These are phyloP conservation scores for Meriones psammophilus DNA, from an alignment of 2,797 vertebrate species.

Conservation along the genomic window DNA sequence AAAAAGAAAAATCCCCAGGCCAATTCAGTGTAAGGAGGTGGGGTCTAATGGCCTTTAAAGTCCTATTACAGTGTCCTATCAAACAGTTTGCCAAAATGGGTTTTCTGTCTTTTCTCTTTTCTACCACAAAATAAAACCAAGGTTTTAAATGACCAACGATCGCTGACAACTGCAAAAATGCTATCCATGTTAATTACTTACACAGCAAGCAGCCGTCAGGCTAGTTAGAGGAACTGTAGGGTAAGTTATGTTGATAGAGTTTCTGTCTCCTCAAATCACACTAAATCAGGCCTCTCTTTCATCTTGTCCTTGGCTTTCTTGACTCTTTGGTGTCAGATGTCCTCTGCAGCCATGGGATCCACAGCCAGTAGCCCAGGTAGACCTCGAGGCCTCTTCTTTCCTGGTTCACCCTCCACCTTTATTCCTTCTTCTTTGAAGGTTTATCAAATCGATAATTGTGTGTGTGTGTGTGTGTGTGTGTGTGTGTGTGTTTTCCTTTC, in stretches of 20 bases:
- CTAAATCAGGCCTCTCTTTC: background rate
- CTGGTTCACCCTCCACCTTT: background rate
- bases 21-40: too few species aligned
- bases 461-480: background rate
- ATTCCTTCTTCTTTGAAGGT: background rate
- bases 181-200: background rate
- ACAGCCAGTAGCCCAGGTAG: background rate
- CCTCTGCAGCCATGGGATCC: background rate
- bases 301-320: background rate
- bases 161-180: slow-evolving; percentile 32
- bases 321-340: too few species aligned
- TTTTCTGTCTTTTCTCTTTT: background rate
- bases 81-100: background rate
- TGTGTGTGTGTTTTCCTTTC: background rate
- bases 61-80: too few species aligned
- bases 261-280: background rate
- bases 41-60: fast-evolving
- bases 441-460: background rate
- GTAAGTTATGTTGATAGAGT: background rate
- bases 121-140: background rate
- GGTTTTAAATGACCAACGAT: slow-evolving; percentile 5
- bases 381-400: background rate
- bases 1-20: background rate
- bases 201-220: background rate
- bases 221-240: background rate